Evolutionary conservation across 2,888 invertebrate genomes (phyloP), one percentile per base, ranked within the genome.

Genomic region (Lasioglossum vierecki): DNA sequence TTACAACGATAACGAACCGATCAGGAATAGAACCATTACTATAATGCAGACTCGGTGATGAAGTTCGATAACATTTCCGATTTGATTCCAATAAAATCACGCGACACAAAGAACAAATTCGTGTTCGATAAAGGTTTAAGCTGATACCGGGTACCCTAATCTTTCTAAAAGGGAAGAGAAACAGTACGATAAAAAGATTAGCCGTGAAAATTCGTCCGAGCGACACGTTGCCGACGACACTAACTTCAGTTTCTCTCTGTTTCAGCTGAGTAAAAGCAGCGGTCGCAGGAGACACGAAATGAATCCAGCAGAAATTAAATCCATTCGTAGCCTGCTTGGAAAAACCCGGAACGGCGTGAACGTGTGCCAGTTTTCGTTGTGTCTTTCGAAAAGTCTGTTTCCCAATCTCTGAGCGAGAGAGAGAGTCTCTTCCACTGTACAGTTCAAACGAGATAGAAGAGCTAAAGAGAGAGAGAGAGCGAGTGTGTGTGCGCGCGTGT

Each of bases 231-330:
- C 1, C 8, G 5, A 35, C 6, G 18, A 66, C 46, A 13, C 41
- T 71, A 79, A 63, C 71, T 53, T 11, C 53, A 15, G 4, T 49
- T 71, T 63, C n/a, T 13, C 79, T 90, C 22, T 79, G 53, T 80
- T 81, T 3, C 74, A 86, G 41, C 90, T 93, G 93, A 85, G 84
- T 84, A 88, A 84, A 82, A 84, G 87, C 87, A 81, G 88, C 85
- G 88, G 88, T 86, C 88, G 88, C 71, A 80, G 85, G 63, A 77
- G 79, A 86, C 89, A 87, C 94, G 95, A 93, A 91, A 94, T 95
- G 94, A 94, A 90, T 93, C 87, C 89, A 91, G 89, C 84, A 87
- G 90, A 89, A 85, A 84, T 85, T 79, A 76, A 72, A 79, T 87
- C 80, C 86, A 88, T 89, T 86, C 66, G 79, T 46, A 82, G 75